These are phyloP conservation scores for Rhynchopsitta pachyrhyncha DNA, from an alignment of 2,113 vertebrate species.

Conservation along the genomic window DNA sequence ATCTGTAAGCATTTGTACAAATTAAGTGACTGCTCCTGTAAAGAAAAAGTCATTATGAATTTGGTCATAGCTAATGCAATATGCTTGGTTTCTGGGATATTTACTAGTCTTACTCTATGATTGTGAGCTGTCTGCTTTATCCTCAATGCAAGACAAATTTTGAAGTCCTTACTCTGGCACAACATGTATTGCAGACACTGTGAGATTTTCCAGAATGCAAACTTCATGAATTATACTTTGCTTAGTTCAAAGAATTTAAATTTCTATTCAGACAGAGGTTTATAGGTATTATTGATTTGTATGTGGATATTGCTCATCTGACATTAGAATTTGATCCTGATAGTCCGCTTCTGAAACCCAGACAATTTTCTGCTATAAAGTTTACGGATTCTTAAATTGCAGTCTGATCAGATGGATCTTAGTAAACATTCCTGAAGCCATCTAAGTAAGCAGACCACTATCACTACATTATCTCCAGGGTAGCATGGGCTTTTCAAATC, in stretches of 20 bases:
- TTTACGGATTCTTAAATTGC: background rate
- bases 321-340: background rate
- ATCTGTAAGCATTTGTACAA: slow-evolving; percentile 36
- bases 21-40: slow-evolving; percentile 9
- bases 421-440: background rate
- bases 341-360: background rate
- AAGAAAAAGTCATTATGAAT: slow-evolving; percentile 44
- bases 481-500: background rate
- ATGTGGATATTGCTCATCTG: background rate
- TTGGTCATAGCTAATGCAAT: slow-evolving; percentile 32
- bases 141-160: slow-evolving; percentile 6
- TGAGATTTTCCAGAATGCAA: background rate
- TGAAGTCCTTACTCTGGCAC: background rate
- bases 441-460: background rate
- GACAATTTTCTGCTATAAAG: background rate
- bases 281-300: background rate
- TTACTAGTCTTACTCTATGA: background rate
- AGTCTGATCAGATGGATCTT: background rate
- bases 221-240: background rate
- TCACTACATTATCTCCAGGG: background rate
- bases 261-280: background rate
- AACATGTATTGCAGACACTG: background rate
- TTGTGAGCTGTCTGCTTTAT: background rate
- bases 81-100: background rate
- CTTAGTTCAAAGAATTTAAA: background rate